Conservation (phyloP, 92 coral and sea anemone genomes). For the Siderastrea radians region DNA sequence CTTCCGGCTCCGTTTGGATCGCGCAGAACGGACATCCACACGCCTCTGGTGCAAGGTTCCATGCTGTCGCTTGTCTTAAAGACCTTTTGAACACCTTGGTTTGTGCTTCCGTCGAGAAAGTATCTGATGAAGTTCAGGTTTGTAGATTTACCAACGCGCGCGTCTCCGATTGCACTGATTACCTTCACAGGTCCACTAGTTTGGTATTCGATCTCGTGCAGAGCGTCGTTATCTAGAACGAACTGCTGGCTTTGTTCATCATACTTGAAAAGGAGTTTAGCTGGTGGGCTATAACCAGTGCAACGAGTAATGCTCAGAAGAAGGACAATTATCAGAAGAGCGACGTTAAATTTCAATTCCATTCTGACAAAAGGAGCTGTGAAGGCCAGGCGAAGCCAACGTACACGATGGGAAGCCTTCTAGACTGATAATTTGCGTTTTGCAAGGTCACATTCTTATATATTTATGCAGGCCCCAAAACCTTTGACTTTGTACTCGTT, state of each 20-base stretch:
- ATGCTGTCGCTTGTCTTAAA: slow-evolving; percentile 71
- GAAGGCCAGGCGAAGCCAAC: background rate
- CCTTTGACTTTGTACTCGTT: too few relatives aligned
- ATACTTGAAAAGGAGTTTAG: slow-evolving; percentile 45
- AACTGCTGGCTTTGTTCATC: slow-evolving; percentile 17
- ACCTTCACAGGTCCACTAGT: slow-evolving; percentile 32
- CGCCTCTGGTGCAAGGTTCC: slow-evolving; percentile 68
- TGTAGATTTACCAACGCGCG: slow-evolving; percentile 86
- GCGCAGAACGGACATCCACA: slow-evolving; percentile 65
- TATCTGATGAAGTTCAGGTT: slow-evolving; percentile 71
- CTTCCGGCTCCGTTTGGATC: slow-evolving; percentile 31
- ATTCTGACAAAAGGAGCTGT: background rate
- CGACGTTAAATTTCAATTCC: background rate
- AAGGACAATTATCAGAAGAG: background rate
- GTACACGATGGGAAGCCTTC: background rate
- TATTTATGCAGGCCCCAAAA: too few relatives aligned
- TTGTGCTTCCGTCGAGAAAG: slow-evolving; percentile 39
- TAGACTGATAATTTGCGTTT: background rate
- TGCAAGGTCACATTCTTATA: background rate
- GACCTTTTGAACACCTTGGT: slow-evolving; percentile 41
- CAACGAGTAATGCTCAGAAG: slow-evolving; percentile 13
- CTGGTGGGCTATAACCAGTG: slow-evolving; percentile 14
- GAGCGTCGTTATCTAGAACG: slow-evolving; percentile 29
- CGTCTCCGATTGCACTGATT: slow-evolving; percentile 72
- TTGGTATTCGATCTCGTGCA: slow-evolving; percentile 7